A percentile compares a stretch with the other conserved stretches of the same genome.
Evolutionary conservation across 2,888 invertebrate species (phyloP).

Genomic region (Meandrusa payeni): DNA sequence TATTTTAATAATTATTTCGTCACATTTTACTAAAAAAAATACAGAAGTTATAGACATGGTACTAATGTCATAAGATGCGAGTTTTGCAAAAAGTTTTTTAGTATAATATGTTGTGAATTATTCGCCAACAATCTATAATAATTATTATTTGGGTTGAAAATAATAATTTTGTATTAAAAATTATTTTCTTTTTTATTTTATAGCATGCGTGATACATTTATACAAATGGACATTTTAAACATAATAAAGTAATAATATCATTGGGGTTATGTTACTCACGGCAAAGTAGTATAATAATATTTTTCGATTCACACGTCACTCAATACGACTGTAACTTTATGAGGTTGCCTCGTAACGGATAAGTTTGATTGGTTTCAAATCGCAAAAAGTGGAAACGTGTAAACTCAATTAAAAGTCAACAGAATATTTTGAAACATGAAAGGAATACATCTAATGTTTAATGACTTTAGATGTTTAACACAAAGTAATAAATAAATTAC

Average conservation of each 20-base stretch:
- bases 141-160: too few relatives aligned
- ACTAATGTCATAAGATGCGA: too few relatives aligned
- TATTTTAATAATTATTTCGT: too few relatives aligned
- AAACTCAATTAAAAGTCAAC: slow-evolving; percentile 78
- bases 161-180: too few relatives aligned
- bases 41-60: too few relatives aligned
- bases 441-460: slow-evolving; percentile 47
- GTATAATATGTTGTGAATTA: too few relatives aligned
- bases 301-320: slow-evolving; percentile 19
- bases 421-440: slow-evolving; percentile 65
- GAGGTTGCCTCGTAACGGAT: slow-evolving; percentile 48
- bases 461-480: not conserved
- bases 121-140: too few relatives aligned
- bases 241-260: not conserved
- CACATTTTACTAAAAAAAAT: too few relatives aligned
- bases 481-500: too few relatives aligned
- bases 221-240: not conserved
- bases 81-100: too few relatives aligned
- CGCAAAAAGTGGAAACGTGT: slow-evolving; percentile 56
- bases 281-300: slow-evolving; percentile 5
- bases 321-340: slow-evolving; percentile 38
- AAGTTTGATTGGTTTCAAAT: slow-evolving; percentile 78
- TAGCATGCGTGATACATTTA: not conserved
- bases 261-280: too few relatives aligned
- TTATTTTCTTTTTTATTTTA: not conserved